phyloP scores from a whole-genome alignment of 2,888 invertebrate genomes.

The Ectobius pallidus region DNA sequence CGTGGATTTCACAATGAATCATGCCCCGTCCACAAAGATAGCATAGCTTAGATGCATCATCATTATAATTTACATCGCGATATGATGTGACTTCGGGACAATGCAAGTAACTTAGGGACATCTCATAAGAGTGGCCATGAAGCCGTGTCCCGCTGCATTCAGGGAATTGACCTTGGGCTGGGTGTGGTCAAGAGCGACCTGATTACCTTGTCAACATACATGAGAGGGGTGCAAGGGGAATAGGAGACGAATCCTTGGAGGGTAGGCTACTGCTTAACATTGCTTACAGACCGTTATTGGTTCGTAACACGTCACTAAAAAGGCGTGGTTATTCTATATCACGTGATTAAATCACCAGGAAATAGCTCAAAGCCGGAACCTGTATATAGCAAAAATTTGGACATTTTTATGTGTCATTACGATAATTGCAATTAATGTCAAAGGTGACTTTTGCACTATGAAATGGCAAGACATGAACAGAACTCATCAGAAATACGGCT shows the following conservation, averaged over 20 bases:
- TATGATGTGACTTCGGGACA: no score
- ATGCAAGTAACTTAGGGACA: no score
- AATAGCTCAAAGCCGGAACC: background rate
- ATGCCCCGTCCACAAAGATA: no score
- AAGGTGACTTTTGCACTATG: no score
- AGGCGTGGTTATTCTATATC: background rate
- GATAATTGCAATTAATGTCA: no score
- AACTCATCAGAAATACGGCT: no score
- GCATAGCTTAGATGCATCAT: no score
- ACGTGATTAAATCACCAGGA: constrained; percentile 6
- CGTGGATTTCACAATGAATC: no score
- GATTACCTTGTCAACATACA: background rate
- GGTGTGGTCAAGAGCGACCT: constrained; percentile 34
- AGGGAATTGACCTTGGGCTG: constrained; percentile 31
- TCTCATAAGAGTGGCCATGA: background rate
- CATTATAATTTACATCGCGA: no score
- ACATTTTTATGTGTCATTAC: background rate
- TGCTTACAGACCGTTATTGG: constrained; percentile 15
- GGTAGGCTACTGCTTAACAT: no score
- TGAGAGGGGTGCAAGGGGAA: no score
- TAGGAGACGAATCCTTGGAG: constrained; percentile 6
- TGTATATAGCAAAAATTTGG: background rate
- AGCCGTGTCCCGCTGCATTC: background rate
- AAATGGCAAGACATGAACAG: no score
- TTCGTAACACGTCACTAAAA: background rate